Percentiles rank a stretch among this genome's conserved stretches.
Evolutionary conservation across 2,888 invertebrate species (phyloP).

Genomic region (Tiliacea citrago): DNA sequence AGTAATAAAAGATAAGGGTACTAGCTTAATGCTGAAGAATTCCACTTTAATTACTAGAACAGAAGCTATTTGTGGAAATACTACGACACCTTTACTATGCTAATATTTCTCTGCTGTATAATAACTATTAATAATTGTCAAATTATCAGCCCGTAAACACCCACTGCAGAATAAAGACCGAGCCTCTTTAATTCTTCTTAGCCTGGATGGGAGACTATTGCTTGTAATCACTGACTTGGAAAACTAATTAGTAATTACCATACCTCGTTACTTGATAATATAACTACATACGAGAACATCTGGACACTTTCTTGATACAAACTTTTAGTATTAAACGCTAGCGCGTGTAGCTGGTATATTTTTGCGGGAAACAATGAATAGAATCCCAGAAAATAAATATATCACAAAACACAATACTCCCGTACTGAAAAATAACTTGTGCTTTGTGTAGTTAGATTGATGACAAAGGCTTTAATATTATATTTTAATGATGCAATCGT

Average conservation of each 20-base stretch:
- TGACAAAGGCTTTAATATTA: neutral
- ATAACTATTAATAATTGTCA: slow-evolving; percentile 26
- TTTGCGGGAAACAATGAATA: neutral
- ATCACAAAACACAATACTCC: neutral
- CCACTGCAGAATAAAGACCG: neutral
- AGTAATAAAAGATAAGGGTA: slow-evolving; percentile 38
- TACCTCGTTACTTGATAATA: neutral
- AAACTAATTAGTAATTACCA: neutral
- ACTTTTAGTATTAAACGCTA: neutral
- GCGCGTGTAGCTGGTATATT: neutral
- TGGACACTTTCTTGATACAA: neutral
- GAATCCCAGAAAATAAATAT: neutral
- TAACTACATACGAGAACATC: neutral
- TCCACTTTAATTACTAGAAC: slow-evolving; percentile 26
- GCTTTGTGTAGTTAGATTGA: neutral
- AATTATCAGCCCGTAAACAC: slow-evolving; percentile 20
- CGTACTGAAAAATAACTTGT: neutral
- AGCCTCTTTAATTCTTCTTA: neutral
- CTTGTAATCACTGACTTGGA: slow-evolving; percentile 1
- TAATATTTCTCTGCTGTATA: slow-evolving; percentile 22
- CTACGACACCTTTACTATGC: neutral
- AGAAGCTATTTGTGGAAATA: slow-evolving; percentile 14
- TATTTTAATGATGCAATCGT: neutral
- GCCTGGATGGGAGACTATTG: neutral
- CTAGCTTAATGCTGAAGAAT: slow-evolving; percentile 28